Evolutionary conservation across 2,113 vertebrate genomes (phyloP), one percentile per base, ranked within the genome.

Genomic region (Phaetusa simplex): DNA sequence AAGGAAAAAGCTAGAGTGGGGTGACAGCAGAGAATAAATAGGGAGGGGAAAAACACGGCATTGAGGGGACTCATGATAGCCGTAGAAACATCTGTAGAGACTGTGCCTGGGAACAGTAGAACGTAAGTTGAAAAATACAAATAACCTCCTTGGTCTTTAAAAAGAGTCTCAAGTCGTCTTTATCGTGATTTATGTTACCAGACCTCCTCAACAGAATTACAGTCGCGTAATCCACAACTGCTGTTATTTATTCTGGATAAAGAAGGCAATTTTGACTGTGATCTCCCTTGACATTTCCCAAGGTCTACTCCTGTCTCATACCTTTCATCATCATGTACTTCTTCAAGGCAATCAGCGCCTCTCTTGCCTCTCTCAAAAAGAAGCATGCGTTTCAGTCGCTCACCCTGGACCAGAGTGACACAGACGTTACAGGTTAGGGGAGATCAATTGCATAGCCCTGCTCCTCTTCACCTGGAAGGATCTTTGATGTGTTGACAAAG

Each of bases 281-380:
- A 93, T 97, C 90, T 93, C 40, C 89, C 95, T 89, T 98, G 95
- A 96, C 91, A 95, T 91, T 97, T 97, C 78, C 74, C 79, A 94
- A 94, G 65, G 91, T 93, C 62, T 96, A 11, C 59, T 78, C 88
- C 91, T 70, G 77, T 82, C 96, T 93, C 91, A 45, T 52, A 92
- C 74, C 85, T 95, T 96, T 97, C 89, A 97, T 93, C 84, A 95
- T 81, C 47, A 12, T 82, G 88, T 67, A 78, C 72, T 94, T 66
- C 94, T 97, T 91, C n/a, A 72, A 97, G 91, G 88, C 74, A 92
- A 93, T 96, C 58, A n/a, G 74, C 9, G 6, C 79, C 73, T 93
- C 92, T 70, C 81, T 97, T 95, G 59, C 82, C 72, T 94, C 53
- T 55, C 62, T 97, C 91, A 69, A 78, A 94, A 85, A 95, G 83